A percentile compares a stretch with the other conserved stretches of the same genome.
These are phyloP conservation scores for Callipepla squamata DNA, from an alignment of 2,113 vertebrate genomes.

Conservation along the genomic window DNA sequence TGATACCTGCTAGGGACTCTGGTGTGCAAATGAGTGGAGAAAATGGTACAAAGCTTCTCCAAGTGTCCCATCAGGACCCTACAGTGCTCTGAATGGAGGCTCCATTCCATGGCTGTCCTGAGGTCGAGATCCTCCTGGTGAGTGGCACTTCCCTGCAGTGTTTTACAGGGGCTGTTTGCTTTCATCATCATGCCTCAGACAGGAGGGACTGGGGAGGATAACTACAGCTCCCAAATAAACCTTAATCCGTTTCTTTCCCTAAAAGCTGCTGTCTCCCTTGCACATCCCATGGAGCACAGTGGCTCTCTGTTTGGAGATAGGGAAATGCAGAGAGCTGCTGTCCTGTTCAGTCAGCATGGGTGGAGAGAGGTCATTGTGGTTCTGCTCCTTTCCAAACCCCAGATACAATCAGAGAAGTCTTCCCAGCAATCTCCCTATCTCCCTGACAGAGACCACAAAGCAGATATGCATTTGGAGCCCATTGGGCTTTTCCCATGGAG, in stretches of 20 bases:
- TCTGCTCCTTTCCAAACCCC: background rate
- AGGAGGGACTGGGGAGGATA: background rate
- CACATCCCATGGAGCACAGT: background rate
- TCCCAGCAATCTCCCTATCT: conserved; percentile 29
- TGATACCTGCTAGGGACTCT: background rate
- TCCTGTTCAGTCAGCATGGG: background rate
- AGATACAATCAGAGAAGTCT: conserved; percentile 19
- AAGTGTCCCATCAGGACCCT: background rate
- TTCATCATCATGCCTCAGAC: background rate
- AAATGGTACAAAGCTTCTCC: background rate
- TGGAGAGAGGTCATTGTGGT: background rate
- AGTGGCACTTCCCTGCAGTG: background rate
- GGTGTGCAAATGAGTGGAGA: rapidly evolving
- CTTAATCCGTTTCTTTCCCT: background rate
- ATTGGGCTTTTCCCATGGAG: conserved; percentile 41
- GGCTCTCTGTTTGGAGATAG: rapidly evolving
- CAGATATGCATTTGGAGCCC: background rate
- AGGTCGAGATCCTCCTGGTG: rapidly evolving
- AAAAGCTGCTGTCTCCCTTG: background rate
- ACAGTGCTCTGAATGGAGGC: rapidly evolving
- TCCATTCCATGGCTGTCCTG: rapidly evolving
- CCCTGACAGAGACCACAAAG: background rate
- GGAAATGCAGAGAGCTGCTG: background rate
- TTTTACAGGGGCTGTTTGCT: background rate
- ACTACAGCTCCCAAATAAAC: background rate